Percentiles rank a stretch among this genome's conserved stretches.
Conservation (phyloP, 2,113 vertebrate species). For the Tyrannus savana region DNA sequence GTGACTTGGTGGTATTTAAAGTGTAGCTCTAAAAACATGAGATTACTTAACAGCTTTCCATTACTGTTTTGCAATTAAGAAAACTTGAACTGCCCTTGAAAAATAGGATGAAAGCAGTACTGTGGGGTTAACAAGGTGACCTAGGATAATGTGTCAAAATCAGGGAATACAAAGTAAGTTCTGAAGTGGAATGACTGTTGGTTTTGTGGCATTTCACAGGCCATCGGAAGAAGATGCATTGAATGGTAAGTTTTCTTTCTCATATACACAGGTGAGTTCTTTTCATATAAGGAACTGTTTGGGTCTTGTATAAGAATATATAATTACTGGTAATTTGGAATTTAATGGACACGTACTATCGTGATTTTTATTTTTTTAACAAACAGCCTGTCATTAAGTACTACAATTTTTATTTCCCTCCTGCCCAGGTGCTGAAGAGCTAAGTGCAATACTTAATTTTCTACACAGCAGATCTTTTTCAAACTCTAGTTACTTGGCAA, state of each 20-base stretch:
- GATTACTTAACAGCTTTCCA: conserved; percentile 7
- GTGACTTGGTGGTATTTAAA: conserved; percentile 42
- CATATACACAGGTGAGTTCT: not conserved
- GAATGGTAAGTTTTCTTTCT: conserved; percentile 75
- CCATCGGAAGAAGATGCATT: conserved; percentile 77
- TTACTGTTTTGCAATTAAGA: conserved; percentile 29
- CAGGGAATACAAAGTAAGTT: not conserved
- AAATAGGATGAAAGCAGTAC: not conserved
- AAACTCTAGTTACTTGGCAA: not conserved
- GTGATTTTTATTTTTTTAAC: not conserved
- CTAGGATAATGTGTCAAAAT: not conserved
- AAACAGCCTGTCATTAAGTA: not conserved
- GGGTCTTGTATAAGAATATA: not conserved
- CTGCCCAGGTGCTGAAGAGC: not conserved
- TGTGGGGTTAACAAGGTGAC: conserved; percentile 30
- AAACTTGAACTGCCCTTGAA: conserved; percentile 26
- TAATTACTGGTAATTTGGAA: not conserved
- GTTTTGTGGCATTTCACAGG: conserved; percentile 65
- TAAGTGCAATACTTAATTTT: not conserved
- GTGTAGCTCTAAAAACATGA: not conserved
- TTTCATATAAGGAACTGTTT: not conserved
- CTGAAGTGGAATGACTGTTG: conserved; percentile 9
- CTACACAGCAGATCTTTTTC: not conserved
- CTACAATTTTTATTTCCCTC: fast-evolving
- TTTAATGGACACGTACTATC: not conserved